These are phyloP conservation scores for Xylophagus ater DNA, from an alignment of 2,888 invertebrate genomes.

Conservation along the genomic window DNA sequence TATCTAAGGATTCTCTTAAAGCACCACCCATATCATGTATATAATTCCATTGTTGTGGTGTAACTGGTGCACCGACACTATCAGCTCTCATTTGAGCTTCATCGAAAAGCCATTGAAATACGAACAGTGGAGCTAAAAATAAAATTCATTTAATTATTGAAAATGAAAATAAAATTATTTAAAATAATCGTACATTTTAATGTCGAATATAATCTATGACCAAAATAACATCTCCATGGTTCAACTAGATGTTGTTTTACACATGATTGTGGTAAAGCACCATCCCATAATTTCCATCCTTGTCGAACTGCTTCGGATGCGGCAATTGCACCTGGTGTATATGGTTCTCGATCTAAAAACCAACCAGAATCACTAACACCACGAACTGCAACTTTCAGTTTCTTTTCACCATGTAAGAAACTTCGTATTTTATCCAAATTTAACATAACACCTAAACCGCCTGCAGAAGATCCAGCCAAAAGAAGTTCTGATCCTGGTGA, in stretches of 20 bases:
- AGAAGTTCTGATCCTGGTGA: constrained; percentile 63
- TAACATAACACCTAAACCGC: constrained; percentile 86
- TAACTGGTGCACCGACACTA: constrained; percentile 79
- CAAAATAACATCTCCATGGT: constrained; percentile 88
- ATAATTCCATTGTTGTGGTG: constrained; percentile 86
- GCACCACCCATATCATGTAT: constrained; percentile 84
- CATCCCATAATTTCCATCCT: constrained; percentile 70
- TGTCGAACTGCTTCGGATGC: constrained; percentile 56
- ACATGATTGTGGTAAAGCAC: constrained; percentile 69
- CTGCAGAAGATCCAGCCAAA: constrained; percentile 79
- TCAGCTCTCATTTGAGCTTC: constrained; percentile 90
- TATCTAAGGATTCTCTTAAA: constrained; percentile 65
- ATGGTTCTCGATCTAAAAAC: constrained; percentile 81
- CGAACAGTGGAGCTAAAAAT: constrained; percentile 67
- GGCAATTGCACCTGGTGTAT: constrained; percentile 49
- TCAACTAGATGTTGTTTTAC: constrained; percentile 54
- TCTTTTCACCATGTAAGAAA: constrained; percentile 50
- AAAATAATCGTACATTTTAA: constrained; percentile 51
- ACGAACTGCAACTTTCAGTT: constrained; percentile 55
- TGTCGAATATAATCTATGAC: constrained; percentile 76
- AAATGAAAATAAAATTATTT: constrained; percentile 8
- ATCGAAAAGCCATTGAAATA: constrained; percentile 92
- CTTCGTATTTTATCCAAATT: constrained; percentile 75
- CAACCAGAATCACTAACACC: constrained; percentile 90
- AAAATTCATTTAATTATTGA: constrained; percentile 20